Evolutionary conservation across 2,888 invertebrate species (phyloP).

Genomic region (Drosophila limbata): DNA sequence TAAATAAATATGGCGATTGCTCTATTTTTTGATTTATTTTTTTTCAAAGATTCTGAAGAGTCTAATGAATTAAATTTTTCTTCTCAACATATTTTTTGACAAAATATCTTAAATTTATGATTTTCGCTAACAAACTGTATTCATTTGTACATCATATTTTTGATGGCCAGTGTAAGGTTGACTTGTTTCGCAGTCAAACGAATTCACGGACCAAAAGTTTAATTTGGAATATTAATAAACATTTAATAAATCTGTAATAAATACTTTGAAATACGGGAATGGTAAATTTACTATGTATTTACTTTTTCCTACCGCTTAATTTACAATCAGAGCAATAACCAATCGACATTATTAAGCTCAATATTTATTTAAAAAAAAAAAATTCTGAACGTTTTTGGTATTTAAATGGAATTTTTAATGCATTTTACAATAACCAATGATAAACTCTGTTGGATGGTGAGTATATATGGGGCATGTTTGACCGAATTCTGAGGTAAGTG

Average conservation of each 20-base stretch:
- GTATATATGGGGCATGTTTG: conserved; percentile 8
- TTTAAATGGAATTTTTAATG: conserved; percentile 67
- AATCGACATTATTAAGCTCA: conserved; percentile 30
- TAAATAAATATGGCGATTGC: conserved; percentile 11
- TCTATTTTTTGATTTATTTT: too few relatives aligned
- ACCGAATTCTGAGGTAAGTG: conserved; percentile 27
- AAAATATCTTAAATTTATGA: too few relatives aligned
- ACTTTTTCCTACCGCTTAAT: conserved; percentile 59
- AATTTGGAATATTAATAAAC: conserved; percentile 38
- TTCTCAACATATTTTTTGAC: too few relatives aligned
- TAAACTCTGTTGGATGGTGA: neutral
- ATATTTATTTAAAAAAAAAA: conserved; percentile 12
- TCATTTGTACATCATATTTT: too few relatives aligned
- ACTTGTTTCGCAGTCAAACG: conserved; percentile 14
- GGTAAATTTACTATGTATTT: conserved; percentile 48
- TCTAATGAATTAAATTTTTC: too few relatives aligned
- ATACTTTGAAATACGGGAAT: conserved; percentile 7
- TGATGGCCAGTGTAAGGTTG: neutral
- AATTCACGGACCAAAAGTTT: conserved; percentile 22
- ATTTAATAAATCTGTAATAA: conserved; percentile 47
- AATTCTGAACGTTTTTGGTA: conserved; percentile 39
- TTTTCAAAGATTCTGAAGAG: too few relatives aligned
- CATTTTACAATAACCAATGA: conserved; percentile 24
- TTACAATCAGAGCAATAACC: conserved; percentile 49
- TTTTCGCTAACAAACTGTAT: too few relatives aligned